Percentiles rank a stretch among this genome's conserved stretches.
Evolutionary conservation across 2,797 vertebrate genomes (phyloP).

Genomic region (Intellagama lesueurii): DNA sequence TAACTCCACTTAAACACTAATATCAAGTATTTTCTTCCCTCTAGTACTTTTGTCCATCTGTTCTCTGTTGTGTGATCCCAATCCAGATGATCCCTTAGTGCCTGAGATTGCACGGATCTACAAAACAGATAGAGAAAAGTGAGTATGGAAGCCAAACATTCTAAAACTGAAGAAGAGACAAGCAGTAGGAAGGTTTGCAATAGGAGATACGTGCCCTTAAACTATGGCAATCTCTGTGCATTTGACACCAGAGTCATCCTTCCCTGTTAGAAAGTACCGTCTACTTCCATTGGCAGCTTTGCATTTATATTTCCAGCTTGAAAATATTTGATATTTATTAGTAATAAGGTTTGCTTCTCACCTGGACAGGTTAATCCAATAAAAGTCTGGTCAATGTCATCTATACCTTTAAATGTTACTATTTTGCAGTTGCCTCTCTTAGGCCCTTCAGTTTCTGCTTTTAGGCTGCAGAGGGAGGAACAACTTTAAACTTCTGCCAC

Average conservation of each 20-base stretch:
- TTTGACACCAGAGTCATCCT: background rate
- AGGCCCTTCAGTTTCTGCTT: slow-evolving; percentile 32
- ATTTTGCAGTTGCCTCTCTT: slow-evolving; percentile 33
- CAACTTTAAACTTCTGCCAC: slow-evolving; percentile 37
- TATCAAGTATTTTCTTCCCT: slow-evolving; percentile 60
- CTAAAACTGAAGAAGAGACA: background rate
- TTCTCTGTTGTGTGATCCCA: slow-evolving; percentile 99
- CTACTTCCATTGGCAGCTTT: background rate
- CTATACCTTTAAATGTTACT: background rate
- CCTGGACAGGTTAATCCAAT: slow-evolving; percentile 2
- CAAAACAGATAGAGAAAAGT: slow-evolving; percentile 99
- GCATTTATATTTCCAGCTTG: slow-evolving; percentile 7
- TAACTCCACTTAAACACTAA: slow-evolving; percentile 63
- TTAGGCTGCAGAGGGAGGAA: slow-evolving; percentile 67
- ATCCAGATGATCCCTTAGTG: slow-evolving; percentile 99
- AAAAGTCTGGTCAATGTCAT: slow-evolving; percentile 8
- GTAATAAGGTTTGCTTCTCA: slow-evolving; percentile 5
- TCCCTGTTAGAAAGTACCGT: background rate
- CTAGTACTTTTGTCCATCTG: slow-evolving; percentile 99
- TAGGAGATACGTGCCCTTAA: background rate
- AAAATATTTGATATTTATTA: slow-evolving; percentile 4
- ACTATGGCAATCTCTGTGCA: background rate
- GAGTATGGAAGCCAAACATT: slow-evolving; percentile 74
- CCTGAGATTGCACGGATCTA: slow-evolving; percentile 99
- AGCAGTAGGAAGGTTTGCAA: background rate